Evolutionary conservation across 2,888 invertebrate genomes (phyloP).

Genomic region (Dicycla oo): DNA sequence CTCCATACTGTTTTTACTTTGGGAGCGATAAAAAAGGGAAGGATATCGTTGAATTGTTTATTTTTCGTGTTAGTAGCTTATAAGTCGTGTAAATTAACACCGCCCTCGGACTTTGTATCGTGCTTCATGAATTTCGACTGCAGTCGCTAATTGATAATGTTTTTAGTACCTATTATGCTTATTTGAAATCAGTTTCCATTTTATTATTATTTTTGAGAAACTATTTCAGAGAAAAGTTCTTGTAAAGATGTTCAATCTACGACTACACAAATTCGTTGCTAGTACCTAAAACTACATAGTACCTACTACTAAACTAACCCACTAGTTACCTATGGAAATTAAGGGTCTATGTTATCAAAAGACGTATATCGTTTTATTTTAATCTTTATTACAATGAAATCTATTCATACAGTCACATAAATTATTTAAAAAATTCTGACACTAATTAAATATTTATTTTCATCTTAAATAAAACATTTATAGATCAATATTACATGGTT

Average conservation of each 20-base stretch:
- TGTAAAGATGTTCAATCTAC: not conserved
- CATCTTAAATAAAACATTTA: conserved; percentile 54
- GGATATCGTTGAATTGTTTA: conserved; percentile 88
- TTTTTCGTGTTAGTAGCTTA: conserved; percentile 89
- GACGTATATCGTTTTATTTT: conserved; percentile 47
- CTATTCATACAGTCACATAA: conserved; percentile 86
- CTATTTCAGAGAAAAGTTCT: not conserved
- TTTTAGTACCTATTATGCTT: conserved; percentile 61
- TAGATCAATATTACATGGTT: conserved; percentile 39
- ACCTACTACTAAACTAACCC: too few relatives aligned
- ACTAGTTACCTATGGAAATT: not conserved
- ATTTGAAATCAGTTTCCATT: conserved; percentile 33
- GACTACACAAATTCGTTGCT: not conserved
- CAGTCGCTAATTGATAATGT: conserved; percentile 78
- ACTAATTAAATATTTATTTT: conserved; percentile 61
- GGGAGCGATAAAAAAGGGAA: conserved; percentile 88
- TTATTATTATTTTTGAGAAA: conserved; percentile 34
- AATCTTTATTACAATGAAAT: conserved; percentile 88
- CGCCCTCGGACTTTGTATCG: conserved; percentile 78
- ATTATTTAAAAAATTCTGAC: conserved; percentile 74
- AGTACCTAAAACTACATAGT: not conserved
- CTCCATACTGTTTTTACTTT: conserved; percentile 86
- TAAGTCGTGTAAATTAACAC: conserved; percentile 89
- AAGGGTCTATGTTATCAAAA: conserved; percentile 7
- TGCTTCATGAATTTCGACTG: conserved; percentile 79